A percentile compares a stretch with the other conserved stretches of the same genome.
phyloP scores from a whole-genome alignment of 2,797 vertebrate species.

The Babyrousa celebensis region DNA sequence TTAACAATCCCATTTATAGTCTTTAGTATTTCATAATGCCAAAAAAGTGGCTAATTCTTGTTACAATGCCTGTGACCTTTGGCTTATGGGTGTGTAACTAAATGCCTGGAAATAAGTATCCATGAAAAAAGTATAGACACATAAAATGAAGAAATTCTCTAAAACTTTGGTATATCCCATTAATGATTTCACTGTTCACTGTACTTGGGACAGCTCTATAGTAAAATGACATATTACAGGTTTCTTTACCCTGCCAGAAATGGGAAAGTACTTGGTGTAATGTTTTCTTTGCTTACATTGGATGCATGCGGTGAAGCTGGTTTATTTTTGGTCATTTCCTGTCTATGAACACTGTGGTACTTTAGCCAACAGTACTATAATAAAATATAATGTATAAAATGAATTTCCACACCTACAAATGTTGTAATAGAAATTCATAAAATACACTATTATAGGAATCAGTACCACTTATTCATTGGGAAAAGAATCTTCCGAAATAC shows the following conservation, averaged over 20 bases:
- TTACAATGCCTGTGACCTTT: constrained; percentile 75
- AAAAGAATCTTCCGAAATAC: constrained; percentile 75
- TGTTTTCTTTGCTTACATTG: constrained; percentile 83
- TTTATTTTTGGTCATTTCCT: constrained; percentile 87
- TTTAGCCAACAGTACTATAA: constrained; percentile 78
- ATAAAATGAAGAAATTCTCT: constrained; percentile 73
- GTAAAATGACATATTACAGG: constrained; percentile 72
- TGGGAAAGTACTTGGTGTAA: constrained; percentile 67
- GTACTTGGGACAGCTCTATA: constrained; percentile 67
- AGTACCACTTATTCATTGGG: constrained; percentile 72
- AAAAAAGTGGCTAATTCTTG: constrained; percentile 76
- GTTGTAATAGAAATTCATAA: constrained; percentile 84
- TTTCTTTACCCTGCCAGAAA: constrained; percentile 78
- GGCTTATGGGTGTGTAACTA: constrained; percentile 67
- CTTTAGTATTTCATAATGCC: constrained; percentile 70
- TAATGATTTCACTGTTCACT: constrained; percentile 71
- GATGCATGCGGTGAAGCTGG: constrained; percentile 66
- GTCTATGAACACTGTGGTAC: constrained; percentile 70
- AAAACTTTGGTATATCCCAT: constrained; percentile 68
- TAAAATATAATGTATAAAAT: constrained; percentile 85
- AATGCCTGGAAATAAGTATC: constrained; percentile 72
- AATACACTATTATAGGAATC: constrained; percentile 80
- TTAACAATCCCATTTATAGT: constrained; percentile 53
- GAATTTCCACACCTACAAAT: constrained; percentile 85
- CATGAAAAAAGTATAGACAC: constrained; percentile 73